Percentiles rank a stretch among this genome's conserved stretches.
Evolutionary conservation across 2,113 vertebrate genomes (phyloP).

Genomic region (Odobenus rosmarus): DNA sequence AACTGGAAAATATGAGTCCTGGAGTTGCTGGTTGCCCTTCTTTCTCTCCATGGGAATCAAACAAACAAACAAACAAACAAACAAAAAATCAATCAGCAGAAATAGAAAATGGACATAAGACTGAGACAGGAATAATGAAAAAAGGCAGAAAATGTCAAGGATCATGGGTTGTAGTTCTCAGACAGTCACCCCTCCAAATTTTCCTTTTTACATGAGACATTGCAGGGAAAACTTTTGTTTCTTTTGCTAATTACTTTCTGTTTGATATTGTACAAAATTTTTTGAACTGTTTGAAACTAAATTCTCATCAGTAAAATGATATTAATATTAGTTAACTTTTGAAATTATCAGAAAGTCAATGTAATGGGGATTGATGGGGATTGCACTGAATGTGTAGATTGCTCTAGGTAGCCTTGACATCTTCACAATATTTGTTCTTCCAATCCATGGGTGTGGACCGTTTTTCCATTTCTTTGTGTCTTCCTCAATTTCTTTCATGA

Average conservation of each 20-base stretch:
- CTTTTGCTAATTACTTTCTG: not conserved
- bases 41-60: not conserved
- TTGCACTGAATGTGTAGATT: no score
- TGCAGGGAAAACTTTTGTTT: not conserved
- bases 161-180: not conserved
- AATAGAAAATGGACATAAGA: not conserved
- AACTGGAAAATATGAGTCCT: not conserved
- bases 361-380: not conserved
- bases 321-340: not conserved
- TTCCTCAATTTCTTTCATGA: no score
- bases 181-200: not conserved
- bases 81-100: not conserved
- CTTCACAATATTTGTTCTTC: no score
- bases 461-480: no score
- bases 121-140: not conserved
- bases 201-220: not conserved
- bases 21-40: accelerated
- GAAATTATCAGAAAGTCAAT: not conserved
- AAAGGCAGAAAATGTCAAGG: not conserved
- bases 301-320: not conserved
- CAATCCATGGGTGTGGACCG: no score
- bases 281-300: not conserved
- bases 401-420: no score
- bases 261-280: not conserved
- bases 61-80: not conserved